These are phyloP conservation scores for Chionomys nivalis DNA, from an alignment of 2,113 vertebrate species.

Conservation along the genomic window DNA sequence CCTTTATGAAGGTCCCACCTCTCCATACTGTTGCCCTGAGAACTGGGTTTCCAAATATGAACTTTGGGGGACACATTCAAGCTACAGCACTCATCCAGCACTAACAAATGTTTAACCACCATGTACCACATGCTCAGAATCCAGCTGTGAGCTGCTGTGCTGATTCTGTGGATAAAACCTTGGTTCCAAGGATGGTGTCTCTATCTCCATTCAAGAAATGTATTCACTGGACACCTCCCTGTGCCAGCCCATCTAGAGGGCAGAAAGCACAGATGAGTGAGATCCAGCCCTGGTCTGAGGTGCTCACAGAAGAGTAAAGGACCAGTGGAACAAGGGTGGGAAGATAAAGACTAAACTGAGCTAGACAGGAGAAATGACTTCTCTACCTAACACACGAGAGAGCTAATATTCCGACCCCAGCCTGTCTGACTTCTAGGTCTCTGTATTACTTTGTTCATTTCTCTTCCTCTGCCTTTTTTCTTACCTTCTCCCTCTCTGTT, in stretches of 20 bases:
- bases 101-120: background rate
- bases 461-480: background rate
- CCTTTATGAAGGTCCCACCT: background rate
- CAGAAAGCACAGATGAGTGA: background rate
- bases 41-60: too few relatives aligned
- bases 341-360: background rate
- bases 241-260: background rate
- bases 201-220: background rate
- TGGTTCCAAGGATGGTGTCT: background rate
- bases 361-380: background rate
- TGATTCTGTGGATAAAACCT: background rate
- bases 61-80: background rate
- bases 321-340: too few relatives aligned
- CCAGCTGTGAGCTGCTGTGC: background rate
- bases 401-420: background rate
- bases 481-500: background rate
- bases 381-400: background rate
- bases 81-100: background rate
- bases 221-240: background rate
- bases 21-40: background rate
- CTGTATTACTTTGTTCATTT: background rate
- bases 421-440: background rate
- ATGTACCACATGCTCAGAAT: background rate
- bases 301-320: background rate
- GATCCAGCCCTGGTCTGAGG: background rate